phyloP scores from a whole-genome alignment of 2,113 vertebrate genomes.

The Oryzias javanicus region DNA sequence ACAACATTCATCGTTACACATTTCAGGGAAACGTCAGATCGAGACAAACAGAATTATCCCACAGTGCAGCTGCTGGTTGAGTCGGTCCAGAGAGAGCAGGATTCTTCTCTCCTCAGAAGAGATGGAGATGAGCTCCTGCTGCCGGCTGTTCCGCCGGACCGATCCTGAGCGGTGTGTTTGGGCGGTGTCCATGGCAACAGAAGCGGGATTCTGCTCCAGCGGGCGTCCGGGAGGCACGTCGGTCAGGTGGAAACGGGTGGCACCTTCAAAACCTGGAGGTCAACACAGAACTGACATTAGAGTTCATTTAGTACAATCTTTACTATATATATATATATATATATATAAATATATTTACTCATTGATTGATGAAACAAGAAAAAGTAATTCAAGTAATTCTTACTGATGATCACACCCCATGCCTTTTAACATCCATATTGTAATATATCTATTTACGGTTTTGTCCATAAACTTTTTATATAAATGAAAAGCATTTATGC shows the following conservation, averaged over 20 bases:
- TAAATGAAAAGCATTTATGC: too few relatives aligned
- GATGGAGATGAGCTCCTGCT: conserved; percentile 57
- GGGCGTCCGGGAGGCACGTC: conserved; percentile 65
- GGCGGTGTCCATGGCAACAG: conserved; percentile 65
- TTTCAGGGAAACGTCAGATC: not conserved
- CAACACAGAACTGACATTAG: conserved; percentile 5
- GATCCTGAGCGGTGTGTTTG: conserved; percentile 51
- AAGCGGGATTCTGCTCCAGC: conserved; percentile 63
- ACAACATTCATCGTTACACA: too few relatives aligned
- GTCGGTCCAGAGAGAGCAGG: conserved; percentile 82
- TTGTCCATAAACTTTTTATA: too few relatives aligned
- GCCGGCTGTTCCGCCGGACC: conserved; percentile 25
- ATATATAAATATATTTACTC: too few relatives aligned
- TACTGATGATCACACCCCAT: too few relatives aligned
- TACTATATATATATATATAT: too few relatives aligned
- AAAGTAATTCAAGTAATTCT: too few relatives aligned
- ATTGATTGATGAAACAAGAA: too few relatives aligned
- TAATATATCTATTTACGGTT: too few relatives aligned
- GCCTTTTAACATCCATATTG: too few relatives aligned
- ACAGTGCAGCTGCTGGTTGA: conserved; percentile 85
- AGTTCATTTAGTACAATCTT: too few relatives aligned
- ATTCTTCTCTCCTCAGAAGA: conserved; percentile 86
- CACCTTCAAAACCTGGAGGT: conserved; percentile 77
- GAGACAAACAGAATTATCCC: conserved; percentile 49
- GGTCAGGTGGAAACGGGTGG: conserved; percentile 71